phyloP scores from a whole-genome alignment of 2,113 vertebrate genomes.

The Leucosticte australis region DNA sequence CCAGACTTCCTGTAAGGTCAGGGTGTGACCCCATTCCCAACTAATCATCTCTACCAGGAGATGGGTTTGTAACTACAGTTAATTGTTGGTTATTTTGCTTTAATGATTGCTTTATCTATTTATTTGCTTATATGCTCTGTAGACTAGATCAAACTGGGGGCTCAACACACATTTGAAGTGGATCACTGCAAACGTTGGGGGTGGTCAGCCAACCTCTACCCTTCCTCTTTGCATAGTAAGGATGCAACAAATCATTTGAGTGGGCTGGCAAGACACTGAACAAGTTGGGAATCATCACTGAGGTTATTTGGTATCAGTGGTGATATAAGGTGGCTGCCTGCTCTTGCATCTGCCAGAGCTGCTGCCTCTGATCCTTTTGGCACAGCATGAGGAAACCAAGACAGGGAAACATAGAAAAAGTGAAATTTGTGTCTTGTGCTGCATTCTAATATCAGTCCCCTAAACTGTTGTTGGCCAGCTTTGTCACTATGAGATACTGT shows the following conservation, averaged over 20 bases:
- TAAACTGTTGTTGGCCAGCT: background rate
- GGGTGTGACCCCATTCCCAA: background rate
- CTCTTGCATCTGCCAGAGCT: background rate
- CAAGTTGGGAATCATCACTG: background rate
- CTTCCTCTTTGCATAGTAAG: background rate
- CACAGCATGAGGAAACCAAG: background rate
- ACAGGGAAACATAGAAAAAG: rapidly evolving
- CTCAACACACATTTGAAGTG: background rate
- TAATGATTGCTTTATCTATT: background rate
- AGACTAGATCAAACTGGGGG: background rate
- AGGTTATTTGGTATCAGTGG: background rate
- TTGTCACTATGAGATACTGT: background rate
- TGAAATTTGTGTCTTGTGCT: background rate
- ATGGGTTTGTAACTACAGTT: background rate
- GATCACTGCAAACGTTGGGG: background rate
- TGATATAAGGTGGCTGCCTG: background rate
- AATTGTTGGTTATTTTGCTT: background rate
- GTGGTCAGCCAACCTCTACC: background rate
- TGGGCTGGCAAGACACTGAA: background rate
- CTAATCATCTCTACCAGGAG: background rate
- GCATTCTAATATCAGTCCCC: background rate
- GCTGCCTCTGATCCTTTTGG: background rate
- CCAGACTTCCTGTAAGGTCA: background rate
- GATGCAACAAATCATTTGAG: rapidly evolving
- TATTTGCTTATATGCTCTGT: background rate